phyloP scores from a whole-genome alignment of 2,888 invertebrate genomes.

The Ornithoptera priamus region DNA sequence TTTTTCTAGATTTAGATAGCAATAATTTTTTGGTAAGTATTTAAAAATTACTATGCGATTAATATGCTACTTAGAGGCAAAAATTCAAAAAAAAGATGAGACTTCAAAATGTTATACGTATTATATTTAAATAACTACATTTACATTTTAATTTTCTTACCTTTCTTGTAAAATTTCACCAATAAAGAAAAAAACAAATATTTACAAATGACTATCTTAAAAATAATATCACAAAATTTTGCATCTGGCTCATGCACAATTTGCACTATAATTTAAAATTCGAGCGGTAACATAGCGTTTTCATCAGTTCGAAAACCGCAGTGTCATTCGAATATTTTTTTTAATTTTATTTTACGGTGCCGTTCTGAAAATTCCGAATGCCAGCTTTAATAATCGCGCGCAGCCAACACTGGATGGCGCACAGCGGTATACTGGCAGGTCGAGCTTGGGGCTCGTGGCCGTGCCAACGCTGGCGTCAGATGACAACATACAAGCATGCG shows the following conservation, averaged over 20 bases:
- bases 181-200: slow-evolving; percentile 11
- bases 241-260: slow-evolving; percentile 44
- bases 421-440: slow-evolving; percentile 58
- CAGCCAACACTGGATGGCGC: slow-evolving; percentile 58
- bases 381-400: slow-evolving; percentile 52
- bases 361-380: slow-evolving; percentile 53
- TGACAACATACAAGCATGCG: slow-evolving; percentile 33
- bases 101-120: not conserved
- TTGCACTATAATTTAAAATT: slow-evolving; percentile 45
- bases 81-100: not conserved
- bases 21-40: no score
- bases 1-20: no score
- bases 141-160: slow-evolving; percentile 34
- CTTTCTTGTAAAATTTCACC: slow-evolving; percentile 23
- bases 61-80: no score
- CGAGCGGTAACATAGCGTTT: slow-evolving; percentile 41
- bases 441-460: slow-evolving; percentile 41
- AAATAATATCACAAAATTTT: slow-evolving; percentile 38
- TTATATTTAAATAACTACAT: not conserved
- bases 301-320: slow-evolving; percentile 44
- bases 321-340: slow-evolving; percentile 50
- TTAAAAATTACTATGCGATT: no score
- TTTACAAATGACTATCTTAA: slow-evolving; percentile 28
- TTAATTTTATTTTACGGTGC: slow-evolving; percentile 33
- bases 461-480: slow-evolving; percentile 48